Conservation (phyloP, 2,113 vertebrate species). For the Cavia aperea region DNA sequence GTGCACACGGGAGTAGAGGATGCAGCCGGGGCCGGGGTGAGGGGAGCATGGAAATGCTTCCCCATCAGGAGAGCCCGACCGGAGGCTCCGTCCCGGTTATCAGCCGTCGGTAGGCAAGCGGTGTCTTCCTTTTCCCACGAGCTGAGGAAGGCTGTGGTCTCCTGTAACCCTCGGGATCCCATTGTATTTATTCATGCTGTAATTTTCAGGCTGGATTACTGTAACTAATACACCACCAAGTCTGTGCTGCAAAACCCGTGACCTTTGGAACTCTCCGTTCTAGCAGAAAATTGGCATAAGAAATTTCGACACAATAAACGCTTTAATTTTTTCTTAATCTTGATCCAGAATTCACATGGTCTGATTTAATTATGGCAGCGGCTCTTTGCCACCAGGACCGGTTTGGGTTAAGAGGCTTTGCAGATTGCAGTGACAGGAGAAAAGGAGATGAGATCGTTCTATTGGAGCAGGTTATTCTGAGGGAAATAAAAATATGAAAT, state of each 20-base stretch:
- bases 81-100: constrained; percentile 48
- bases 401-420: constrained; percentile 65
- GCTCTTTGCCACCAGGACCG: constrained; percentile 67
- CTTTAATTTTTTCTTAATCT: constrained; percentile 74
- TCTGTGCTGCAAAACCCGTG: constrained; percentile 72
- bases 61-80: neutral
- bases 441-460: constrained; percentile 56
- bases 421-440: constrained; percentile 66
- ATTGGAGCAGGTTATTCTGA: constrained; percentile 63
- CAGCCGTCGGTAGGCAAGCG: constrained; percentile 74
- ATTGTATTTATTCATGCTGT: constrained; percentile 76
- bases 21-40: neutral
- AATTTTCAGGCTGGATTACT: constrained; percentile 80
- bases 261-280: constrained; percentile 74
- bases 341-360: constrained; percentile 70
- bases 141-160: constrained; percentile 78
- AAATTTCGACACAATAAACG: constrained; percentile 76
- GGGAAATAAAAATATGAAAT: constrained; percentile 45
- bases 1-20: neutral
- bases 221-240: constrained; percentile 79
- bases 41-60: neutral
- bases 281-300: constrained; percentile 78
- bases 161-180: constrained; percentile 74
- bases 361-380: constrained; percentile 69
- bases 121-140: constrained; percentile 75